These are phyloP conservation scores for Coptodon rendalli DNA, from an alignment of 2,113 vertebrate species.

Conservation along the genomic window DNA sequence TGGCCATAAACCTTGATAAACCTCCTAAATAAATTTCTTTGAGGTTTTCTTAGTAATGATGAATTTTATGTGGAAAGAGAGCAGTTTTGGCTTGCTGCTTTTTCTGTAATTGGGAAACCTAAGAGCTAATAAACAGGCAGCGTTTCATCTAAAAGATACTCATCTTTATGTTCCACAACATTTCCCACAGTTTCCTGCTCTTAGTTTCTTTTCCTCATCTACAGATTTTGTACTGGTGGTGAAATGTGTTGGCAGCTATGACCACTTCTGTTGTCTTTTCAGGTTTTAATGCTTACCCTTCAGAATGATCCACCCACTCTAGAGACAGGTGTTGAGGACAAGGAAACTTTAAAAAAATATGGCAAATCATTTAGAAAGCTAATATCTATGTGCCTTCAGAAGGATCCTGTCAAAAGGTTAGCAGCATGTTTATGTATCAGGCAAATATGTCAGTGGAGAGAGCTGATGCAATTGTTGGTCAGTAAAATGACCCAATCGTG, in stretches of 20 bases:
- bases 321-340: constrained; percentile 95
- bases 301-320: constrained; percentile 96
- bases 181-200: background rate
- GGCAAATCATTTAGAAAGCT: constrained; percentile 98
- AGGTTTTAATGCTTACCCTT: constrained; percentile 98
- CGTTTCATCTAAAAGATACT: background rate
- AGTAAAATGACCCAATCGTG: background rate
- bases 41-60: background rate
- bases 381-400: constrained; percentile 97
- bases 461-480: background rate
- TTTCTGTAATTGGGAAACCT: background rate
- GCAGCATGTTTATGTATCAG: background rate
- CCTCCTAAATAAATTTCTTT: background rate
- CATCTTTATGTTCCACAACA: background rate
- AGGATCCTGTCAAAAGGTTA: constrained; percentile 97
- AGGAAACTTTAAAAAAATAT: constrained; percentile 95
- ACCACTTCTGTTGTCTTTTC: constrained; percentile 11
- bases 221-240: background rate
- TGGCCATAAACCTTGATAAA: background rate
- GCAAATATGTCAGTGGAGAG: background rate
- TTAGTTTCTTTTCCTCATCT: constrained; percentile 24
- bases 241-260: background rate
- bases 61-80: background rate
- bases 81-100: background rate
- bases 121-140: background rate